Base-by-base conservation (phyloP, 2,888 invertebrate species). In the Hirtodrosophila cameraria region DNA sequence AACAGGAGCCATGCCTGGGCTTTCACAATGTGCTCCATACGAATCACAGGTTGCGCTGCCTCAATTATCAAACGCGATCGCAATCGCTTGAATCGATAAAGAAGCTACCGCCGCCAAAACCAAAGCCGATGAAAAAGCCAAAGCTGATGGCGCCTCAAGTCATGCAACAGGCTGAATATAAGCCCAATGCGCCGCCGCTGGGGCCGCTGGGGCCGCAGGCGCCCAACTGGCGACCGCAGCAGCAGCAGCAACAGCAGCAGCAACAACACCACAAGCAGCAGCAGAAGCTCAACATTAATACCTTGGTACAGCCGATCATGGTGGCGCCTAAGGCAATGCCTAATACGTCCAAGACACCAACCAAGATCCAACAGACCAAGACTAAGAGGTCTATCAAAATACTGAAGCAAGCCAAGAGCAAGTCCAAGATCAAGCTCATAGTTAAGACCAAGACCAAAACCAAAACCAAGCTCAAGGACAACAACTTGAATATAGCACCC, bases 11-110 rank as follows among this genome's bases (percentile, higher is more conserved):
- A 1, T 57, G 48, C 20, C 43, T 64, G 5, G 46, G 59, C 38
- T 55, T 36, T n/a, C 45, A 46, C 18, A 84, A 81, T 39, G 38
- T 74, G 15, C 50, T 78, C 6, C 60, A 77, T 9, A 46, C 58
- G n/a, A 78, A 84, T 25, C 60, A 69, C 38, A 35, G 65, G 13
- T 78, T 59, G n/a, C 60, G 85, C 9, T 35, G 23, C 12, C 25
- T 43, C 8, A 58, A 45, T 25, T n/a, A 16, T 27, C 45, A 18
- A 9, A 12, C 20, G 13, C 36, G 35, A 9, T 45, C 33, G 12
- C 41, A 36, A 8, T 30, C 35, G 30, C 15, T n/a, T 20, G 15
- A 31, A 8, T n/a, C 13, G 20, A n/a, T n/a, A n/a, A n/a, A n/a
- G n/a, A n/a, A n/a, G n/a, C n/a, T n/a, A n/a, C n/a, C n/a, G n/a